Evolutionary conservation across 2,888 invertebrate genomes (phyloP), one percentile per base, ranked within the genome.

Genomic region (Eurytoma adleriae): DNA sequence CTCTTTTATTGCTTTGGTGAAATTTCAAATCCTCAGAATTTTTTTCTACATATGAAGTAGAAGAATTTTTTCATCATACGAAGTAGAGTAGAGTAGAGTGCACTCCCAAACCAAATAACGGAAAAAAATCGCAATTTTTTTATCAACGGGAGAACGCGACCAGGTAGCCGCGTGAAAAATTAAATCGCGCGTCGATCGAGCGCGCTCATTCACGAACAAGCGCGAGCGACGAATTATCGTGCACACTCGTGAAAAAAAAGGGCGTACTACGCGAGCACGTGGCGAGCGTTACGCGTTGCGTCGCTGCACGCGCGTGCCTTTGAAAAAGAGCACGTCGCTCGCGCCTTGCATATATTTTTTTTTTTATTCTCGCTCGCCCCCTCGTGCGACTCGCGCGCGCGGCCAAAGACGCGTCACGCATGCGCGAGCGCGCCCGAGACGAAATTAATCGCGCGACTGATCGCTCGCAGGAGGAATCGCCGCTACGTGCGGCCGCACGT

Each of bases 401-500:
- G 13, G n/a, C 54, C 52, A 18, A 52, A 52, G 54, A 71, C 16
- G 56, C 24, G 66, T 71, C 50, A 66, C 70, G 48, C 77, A 57
- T 54, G 64, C 77, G 66, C 71, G 74, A 7, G 20, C 16, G 62
- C 18, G 18, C 4, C 7, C 24, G 10, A 5, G 24, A 48, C 62
- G 70, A 64, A 71, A 66, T 78, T 64, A 66, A 57, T 64, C 67
- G 57, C 20, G 48, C 16, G 14, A n/a, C 20, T 30, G 62, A 18
- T 7, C 14, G 52, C 12, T 10, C 14, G 20, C 0, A 20, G 48
- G 77, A 71, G 52, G 57, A 78, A 78, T 71, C 24, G 66, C 77
- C 66, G 27, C 50, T 78, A 78, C 77, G 77, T 78, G 77, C 48
- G 59, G 27, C 27, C 52, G 75, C 75, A 61, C 30, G 30, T 30